phyloP scores from a whole-genome alignment of 2,797 vertebrate species.

The Sebastes steindachneri region DNA sequence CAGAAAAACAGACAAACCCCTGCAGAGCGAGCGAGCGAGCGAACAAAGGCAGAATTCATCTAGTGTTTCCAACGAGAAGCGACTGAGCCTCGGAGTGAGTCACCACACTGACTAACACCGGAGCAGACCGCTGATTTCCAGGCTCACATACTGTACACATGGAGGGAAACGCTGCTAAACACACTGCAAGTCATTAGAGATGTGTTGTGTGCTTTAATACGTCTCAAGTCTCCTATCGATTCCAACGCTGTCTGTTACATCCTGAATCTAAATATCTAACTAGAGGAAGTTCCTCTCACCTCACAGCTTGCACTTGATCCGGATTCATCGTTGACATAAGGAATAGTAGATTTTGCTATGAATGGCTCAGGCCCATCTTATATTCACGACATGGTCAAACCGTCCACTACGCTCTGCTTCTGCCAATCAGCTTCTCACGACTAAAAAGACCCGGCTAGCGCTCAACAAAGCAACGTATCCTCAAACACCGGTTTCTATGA shows the following conservation, averaged over 20 bases:
- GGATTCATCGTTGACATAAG: too few relatives aligned
- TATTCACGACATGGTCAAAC: too few relatives aligned
- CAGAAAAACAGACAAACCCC: conserved; percentile 52
- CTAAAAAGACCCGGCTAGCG: too few relatives aligned
- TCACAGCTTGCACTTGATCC: not conserved
- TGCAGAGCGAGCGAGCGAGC: conserved; percentile 30
- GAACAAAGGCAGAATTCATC: conserved; percentile 44
- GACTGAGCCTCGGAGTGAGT: conserved; percentile 28
- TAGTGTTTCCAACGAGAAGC: conserved; percentile 5
- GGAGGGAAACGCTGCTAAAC: conserved; percentile 26
- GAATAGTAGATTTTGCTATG: not conserved
- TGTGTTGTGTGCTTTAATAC: not conserved
- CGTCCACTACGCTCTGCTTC: too few relatives aligned
- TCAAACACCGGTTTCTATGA: too few relatives aligned
- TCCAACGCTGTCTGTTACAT: not conserved
- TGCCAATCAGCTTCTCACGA: too few relatives aligned
- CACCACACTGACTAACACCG: conserved; percentile 36
- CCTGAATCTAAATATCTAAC: not conserved
- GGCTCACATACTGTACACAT: conserved; percentile 6
- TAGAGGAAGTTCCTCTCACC: not conserved
- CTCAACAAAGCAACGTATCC: too few relatives aligned
- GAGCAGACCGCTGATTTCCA: conserved; percentile 3
- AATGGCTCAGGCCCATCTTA: not conserved
- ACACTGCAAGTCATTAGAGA: conserved; percentile 8
- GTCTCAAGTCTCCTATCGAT: not conserved